These are phyloP conservation scores for Pituophis catenifer DNA, from an alignment of 2,113 vertebrate genomes.

Conservation along the genomic window DNA sequence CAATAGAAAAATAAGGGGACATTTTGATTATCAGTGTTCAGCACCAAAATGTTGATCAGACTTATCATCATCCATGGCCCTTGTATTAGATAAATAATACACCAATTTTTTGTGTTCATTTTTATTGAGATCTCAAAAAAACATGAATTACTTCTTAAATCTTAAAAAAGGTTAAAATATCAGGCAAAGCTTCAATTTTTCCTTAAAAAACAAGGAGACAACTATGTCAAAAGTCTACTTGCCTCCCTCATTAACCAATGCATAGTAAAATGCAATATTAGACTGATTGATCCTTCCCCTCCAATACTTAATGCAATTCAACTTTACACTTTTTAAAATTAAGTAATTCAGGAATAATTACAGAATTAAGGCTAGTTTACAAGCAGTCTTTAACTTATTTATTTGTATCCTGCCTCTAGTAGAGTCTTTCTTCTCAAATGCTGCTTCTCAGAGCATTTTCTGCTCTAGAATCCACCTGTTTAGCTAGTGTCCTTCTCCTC, in stretches of 20 bases:
- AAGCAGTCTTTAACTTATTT: neutral
- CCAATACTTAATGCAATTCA: neutral
- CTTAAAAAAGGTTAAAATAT: neutral
- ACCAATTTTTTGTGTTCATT: neutral
- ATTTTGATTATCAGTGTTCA: neutral
- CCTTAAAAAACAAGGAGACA: neutral
- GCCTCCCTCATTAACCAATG: neutral
- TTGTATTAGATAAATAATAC: neutral
- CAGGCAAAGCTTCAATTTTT: neutral
- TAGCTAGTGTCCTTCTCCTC: neutral
- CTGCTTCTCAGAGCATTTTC: too few relatives aligned
- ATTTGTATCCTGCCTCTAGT: neutral
- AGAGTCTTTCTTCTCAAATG: neutral
- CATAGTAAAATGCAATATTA: neutral
- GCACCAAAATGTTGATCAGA: neutral
- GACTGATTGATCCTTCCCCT: neutral
- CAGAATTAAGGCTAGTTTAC: neutral
- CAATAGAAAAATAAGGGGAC: neutral
- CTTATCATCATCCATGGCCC: neutral
- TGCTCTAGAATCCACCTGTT: neutral
- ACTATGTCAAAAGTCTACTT: neutral
- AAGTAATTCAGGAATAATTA: neutral
- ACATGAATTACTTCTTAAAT: neutral
- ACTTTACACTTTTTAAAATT: neutral
- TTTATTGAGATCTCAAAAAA: neutral